Base-by-base conservation (phyloP, 2,113 vertebrate genomes). In the Hippoglossus stenolepis region DNA sequence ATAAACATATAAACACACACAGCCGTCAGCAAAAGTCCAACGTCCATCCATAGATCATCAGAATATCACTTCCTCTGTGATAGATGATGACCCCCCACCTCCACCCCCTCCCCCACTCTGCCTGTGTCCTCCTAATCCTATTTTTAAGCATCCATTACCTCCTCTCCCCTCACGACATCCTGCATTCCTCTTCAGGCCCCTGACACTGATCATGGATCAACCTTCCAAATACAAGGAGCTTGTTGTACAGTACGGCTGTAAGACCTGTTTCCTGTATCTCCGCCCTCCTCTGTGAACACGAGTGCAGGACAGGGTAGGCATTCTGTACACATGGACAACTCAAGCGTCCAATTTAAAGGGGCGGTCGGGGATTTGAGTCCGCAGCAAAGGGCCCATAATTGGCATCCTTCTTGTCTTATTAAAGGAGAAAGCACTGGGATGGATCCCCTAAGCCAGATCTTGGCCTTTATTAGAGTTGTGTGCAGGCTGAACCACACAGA, bases 371-470 rank as follows among this genome's bases (percentile, higher is more conserved):
- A 94, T 86, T 93, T 87, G 87, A 88, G 70, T 80, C 74, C 61
- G 69, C 73, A 89, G 85, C 91, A 92, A 87, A 91, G 84, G 90
- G 81, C 84, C 88, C 72, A 85, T 94, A 94, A 95, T 94, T 94
- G 94, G 92, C 91, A 94, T 91, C 90, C 88, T 94, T 93, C 92
- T 94, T 90, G 90, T 92, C 93, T 94, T 94, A 93, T 93, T 94
- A 93, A 91, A 90, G 88, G 79, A 57, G 80, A 89, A 91, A 71
- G 75, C 83, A 65, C 70, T 88, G 77, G 80, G 74, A 83, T 80
- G 88, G 86, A 93, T 89, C 85, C 82, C 79, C 45, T 28, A 85
- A 85, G 80, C 86, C 79, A 84, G 62, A 63, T 54, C 67, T 67
- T 10, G 57, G 68, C 75, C 83, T 89, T 93, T 93, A 90, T 89